A percentile compares a stretch with the other conserved stretches of the same genome.
phyloP scores from a whole-genome alignment of 2,113 vertebrate genomes.

The Lycaon pictus region DNA sequence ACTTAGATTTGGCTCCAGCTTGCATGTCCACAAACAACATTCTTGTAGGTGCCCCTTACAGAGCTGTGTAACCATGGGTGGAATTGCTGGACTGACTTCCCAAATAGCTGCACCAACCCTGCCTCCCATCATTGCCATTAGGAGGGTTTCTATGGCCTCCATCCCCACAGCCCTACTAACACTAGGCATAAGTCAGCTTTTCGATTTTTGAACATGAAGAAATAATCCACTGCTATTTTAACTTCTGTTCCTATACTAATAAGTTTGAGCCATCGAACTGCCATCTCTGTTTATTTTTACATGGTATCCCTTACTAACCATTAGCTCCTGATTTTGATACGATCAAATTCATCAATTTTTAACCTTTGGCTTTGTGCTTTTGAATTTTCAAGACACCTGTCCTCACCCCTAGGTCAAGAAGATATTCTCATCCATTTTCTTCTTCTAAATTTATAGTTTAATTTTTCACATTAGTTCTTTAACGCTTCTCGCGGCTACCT shows the following conservation, averaged over 20 bases:
- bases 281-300: not conserved
- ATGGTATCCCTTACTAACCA: not conserved
- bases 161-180: not conserved
- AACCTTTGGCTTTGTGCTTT: not conserved
- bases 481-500: not conserved
- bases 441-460: not conserved
- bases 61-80: not conserved
- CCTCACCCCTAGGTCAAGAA: not conserved
- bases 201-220: not conserved
- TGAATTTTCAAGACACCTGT: not conserved
- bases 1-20: not conserved
- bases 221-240: not conserved
- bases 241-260: not conserved
- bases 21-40: not conserved
- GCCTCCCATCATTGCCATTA: not conserved
- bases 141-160: fast-evolving
- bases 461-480: not conserved
- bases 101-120: not conserved
- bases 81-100: not conserved
- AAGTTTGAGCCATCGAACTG: not conserved
- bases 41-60: not conserved
- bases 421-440: not conserved
- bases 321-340: not conserved
- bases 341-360: not conserved
- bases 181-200: not conserved